Percentiles rank a stretch among this genome's conserved stretches.
Evolutionary conservation across 2,797 vertebrate genomes (phyloP).

Genomic region (Neopelma chrysocephalum): DNA sequence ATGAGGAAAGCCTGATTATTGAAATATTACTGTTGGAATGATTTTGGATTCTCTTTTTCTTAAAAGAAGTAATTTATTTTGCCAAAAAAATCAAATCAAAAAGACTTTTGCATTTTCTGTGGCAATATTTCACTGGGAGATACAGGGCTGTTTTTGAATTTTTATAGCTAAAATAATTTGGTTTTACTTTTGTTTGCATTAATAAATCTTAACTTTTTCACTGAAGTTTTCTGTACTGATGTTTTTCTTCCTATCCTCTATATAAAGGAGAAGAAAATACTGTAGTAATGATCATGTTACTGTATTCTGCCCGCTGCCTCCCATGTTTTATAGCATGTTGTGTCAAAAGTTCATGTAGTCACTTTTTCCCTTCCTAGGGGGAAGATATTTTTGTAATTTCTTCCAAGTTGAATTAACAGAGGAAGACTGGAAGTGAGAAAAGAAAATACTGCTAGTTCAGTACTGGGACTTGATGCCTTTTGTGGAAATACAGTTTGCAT

Average conservation of each 20-base stretch:
- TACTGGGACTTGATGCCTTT: neutral
- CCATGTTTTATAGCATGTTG: neutral
- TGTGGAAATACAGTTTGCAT: neutral
- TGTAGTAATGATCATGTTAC: neutral
- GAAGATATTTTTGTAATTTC: neutral
- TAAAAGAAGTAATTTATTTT: neutral
- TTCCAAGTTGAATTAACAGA: neutral
- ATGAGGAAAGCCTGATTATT: neutral
- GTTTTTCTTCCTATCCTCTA: neutral
- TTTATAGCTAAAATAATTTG: neutral
- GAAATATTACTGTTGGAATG: neutral
- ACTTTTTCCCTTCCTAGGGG: neutral
- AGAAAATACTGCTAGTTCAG: neutral
- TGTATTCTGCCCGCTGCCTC: neutral
- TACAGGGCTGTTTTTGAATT: neutral
- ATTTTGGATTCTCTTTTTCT: neutral
- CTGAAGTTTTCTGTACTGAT: neutral
- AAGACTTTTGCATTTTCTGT: neutral
- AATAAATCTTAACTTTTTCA: neutral
- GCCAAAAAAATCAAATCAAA: neutral
- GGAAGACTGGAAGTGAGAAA: neutral
- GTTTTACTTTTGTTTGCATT: neutral
- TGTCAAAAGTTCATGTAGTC: neutral
- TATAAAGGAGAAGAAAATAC: neutral
- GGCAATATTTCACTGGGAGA: neutral